These are phyloP conservation scores for Planococcus citri DNA, from an alignment of 1,140 invertebrate species.

Conservation along the genomic window DNA sequence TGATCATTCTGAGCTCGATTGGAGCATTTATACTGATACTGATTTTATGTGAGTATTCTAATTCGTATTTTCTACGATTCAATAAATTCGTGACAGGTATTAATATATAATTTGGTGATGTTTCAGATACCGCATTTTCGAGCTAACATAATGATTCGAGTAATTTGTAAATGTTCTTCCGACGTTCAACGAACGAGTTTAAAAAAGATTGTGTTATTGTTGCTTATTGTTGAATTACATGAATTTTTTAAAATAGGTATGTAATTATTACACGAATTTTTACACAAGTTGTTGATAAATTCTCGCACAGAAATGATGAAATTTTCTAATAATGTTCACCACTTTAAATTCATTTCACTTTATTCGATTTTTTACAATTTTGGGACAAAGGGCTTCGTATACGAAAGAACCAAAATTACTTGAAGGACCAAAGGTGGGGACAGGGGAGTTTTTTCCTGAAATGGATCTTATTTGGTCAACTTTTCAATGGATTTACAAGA, in stretches of 20 bases:
- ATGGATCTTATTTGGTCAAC: too few relatives aligned
- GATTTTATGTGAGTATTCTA: constrained; percentile 51
- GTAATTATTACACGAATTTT: neutral
- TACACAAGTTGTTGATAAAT: neutral
- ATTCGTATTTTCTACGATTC: neutral
- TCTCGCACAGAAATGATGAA: too few relatives aligned
- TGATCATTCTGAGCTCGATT: constrained; percentile 80
- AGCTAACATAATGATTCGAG: neutral
- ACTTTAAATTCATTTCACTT: too few relatives aligned
- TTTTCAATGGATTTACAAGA: too few relatives aligned
- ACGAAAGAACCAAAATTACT: too few relatives aligned
- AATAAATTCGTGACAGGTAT: neutral
- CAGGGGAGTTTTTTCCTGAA: too few relatives aligned
- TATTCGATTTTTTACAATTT: too few relatives aligned
- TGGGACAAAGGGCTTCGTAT: too few relatives aligned
- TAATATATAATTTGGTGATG: neutral
- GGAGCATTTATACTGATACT: constrained; percentile 68
- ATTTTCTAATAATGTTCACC: too few relatives aligned
- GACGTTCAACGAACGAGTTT: neutral
- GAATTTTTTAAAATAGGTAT: neutral
- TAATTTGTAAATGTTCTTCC: neutral
- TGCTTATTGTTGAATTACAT: neutral
- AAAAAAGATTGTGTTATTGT: neutral
- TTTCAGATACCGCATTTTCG: neutral
- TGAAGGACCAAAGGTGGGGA: too few relatives aligned